phyloP scores from a whole-genome alignment of 2,113 vertebrate species.

The Otocyon megalotis region DNA sequence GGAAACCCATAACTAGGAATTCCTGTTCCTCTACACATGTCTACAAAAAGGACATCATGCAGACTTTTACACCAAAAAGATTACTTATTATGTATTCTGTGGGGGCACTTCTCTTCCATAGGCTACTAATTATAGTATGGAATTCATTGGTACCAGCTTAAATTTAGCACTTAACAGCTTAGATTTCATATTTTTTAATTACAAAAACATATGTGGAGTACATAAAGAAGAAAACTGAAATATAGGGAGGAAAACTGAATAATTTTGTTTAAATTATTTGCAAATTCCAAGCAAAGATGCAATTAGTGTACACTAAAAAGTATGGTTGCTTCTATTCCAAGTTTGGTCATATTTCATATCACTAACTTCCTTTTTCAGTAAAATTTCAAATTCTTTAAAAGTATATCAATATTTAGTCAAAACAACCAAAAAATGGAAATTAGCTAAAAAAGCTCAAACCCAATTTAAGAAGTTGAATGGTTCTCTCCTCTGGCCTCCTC shows the following conservation, averaged over 20 bases:
- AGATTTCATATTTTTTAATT: conserved; percentile 2
- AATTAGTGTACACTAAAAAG: background rate
- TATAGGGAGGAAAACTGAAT: background rate
- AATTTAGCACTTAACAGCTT: background rate
- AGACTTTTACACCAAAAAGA: background rate
- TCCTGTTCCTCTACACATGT: background rate
- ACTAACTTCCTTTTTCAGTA: background rate
- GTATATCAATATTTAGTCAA: background rate
- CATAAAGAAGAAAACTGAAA: conserved; percentile 7
- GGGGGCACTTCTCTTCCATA: background rate
- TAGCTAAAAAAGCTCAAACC: background rate
- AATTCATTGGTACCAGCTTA: background rate
- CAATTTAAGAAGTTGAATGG: background rate
- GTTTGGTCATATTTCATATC: background rate
- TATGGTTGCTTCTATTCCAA: background rate
- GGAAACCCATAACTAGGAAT: background rate
- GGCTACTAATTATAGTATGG: background rate
- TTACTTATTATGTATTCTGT: background rate
- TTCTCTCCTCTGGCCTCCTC: background rate
- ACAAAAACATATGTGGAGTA: conserved; percentile 3
- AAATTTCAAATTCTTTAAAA: conserved; percentile 27
- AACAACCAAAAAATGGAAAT: background rate
- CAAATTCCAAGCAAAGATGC: background rate
- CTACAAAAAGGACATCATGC: background rate
- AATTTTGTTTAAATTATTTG: background rate